Conservation (phyloP, 2,113 vertebrate genomes). For the Lichenostomus cassidix region DNA sequence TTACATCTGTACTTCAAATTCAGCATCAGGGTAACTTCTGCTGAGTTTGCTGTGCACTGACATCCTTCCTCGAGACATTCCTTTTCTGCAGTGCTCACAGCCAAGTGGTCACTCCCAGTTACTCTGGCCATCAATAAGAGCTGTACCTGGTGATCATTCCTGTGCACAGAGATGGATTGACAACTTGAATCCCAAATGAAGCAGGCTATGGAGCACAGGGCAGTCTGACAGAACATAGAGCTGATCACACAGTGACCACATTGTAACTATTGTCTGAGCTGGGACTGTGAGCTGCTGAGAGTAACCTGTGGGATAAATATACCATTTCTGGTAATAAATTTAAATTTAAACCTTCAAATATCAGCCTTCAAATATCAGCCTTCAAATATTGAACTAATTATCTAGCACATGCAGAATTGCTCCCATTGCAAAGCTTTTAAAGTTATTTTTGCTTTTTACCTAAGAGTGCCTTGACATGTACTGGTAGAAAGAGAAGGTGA, state of each 20-base stretch:
- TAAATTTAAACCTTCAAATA: background rate
- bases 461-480: rapidly evolving
- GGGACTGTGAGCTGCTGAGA: rapidly evolving
- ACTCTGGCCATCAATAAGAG: background rate
- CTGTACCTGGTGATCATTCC: background rate
- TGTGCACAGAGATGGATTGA: background rate
- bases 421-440: background rate
- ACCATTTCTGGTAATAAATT: background rate
- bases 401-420: background rate
- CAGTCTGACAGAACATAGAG: background rate
- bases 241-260: background rate
- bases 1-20: background rate
- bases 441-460: background rate
- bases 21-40: background rate
- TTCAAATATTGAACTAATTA: background rate
- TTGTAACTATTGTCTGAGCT: background rate
- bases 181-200: background rate
- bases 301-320: background rate
- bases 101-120: background rate
- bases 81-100: background rate
- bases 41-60: background rate
- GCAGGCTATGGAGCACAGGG: rapidly evolving
- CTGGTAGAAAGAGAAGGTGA: background rate
- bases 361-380: background rate
- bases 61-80: background rate